Evolutionary conservation across 2,113 vertebrate species (phyloP).

Genomic region (Sceloporus undulatus): DNA sequence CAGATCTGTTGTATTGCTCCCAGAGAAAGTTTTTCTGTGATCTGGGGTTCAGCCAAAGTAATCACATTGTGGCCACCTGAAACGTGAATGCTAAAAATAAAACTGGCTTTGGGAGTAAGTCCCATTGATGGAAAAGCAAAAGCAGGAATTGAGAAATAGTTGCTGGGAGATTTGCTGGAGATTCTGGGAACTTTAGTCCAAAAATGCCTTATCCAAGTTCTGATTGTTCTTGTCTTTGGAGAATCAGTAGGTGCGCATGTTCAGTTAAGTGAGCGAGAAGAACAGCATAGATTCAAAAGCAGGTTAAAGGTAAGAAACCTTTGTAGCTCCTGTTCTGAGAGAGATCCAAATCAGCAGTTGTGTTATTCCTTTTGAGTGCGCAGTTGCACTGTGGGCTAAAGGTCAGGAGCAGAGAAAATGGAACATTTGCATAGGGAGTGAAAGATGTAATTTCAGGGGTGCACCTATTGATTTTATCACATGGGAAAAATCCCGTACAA

Average conservation of each 20-base stretch:
- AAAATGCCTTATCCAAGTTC: too few species aligned
- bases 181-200: too few species aligned
- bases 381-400: neutral
- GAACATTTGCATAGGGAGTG: too few species aligned
- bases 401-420: neutral
- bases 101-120: neutral
- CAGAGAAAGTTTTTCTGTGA: too few species aligned
- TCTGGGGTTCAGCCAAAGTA: neutral
- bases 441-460: too few species aligned
- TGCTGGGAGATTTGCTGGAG: too few species aligned
- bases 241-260: neutral
- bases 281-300: neutral
- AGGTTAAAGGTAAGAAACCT: neutral
- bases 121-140: neutral
- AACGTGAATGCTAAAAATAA: neutral
- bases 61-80: neutral
- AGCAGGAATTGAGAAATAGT: neutral
- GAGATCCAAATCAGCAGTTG: neutral
- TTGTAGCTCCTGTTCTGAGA: neutral
- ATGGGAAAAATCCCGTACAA: too few species aligned
- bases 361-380: neutral
- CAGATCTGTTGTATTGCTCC: too few species aligned
- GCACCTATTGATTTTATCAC: too few species aligned
- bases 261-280: neutral
- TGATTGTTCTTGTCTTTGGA: neutral